These are phyloP conservation scores for Phoebastria nigripes DNA, from an alignment of 2,797 vertebrate species.

Conservation along the genomic window DNA sequence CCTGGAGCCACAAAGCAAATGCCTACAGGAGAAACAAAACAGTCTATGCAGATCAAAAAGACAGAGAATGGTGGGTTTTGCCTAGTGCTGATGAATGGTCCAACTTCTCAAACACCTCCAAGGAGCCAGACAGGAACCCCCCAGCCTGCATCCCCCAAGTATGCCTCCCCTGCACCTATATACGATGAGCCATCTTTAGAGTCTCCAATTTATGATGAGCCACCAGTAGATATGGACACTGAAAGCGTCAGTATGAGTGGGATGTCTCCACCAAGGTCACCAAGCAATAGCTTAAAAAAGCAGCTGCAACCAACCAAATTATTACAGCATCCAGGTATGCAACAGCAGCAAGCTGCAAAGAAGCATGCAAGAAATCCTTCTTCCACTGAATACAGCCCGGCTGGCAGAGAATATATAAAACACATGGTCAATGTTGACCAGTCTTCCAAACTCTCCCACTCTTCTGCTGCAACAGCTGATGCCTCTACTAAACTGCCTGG, in stretches of 20 bases:
- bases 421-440: constrained; percentile 91
- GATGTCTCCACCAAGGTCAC: constrained; percentile 68
- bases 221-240: constrained; percentile 88
- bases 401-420: constrained; percentile 89
- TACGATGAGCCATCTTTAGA: constrained; percentile 86
- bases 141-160: constrained; percentile 80
- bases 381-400: constrained; percentile 86
- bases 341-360: constrained; percentile 71
- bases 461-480: constrained; percentile 21
- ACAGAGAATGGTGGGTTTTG: constrained; percentile 86
- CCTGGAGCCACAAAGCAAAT: constrained; percentile 70
- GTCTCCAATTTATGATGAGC: constrained; percentile 88
- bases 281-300: constrained; percentile 81
- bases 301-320: constrained; percentile 70
- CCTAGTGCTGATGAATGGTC: constrained; percentile 74
- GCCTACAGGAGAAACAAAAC: constrained; percentile 72
- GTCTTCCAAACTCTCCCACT: constrained; percentile 59
- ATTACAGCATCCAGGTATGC: constrained; percentile 77
- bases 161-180: constrained; percentile 78
- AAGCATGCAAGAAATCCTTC: constrained; percentile 78
- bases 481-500: constrained; percentile 47
- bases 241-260: constrained; percentile 77
- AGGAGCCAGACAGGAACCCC: constrained; percentile 77
- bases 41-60: constrained; percentile 86
- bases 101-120: constrained; percentile 66